phyloP scores from a whole-genome alignment of 1,140 invertebrate genomes.

The Linepithema humile region DNA sequence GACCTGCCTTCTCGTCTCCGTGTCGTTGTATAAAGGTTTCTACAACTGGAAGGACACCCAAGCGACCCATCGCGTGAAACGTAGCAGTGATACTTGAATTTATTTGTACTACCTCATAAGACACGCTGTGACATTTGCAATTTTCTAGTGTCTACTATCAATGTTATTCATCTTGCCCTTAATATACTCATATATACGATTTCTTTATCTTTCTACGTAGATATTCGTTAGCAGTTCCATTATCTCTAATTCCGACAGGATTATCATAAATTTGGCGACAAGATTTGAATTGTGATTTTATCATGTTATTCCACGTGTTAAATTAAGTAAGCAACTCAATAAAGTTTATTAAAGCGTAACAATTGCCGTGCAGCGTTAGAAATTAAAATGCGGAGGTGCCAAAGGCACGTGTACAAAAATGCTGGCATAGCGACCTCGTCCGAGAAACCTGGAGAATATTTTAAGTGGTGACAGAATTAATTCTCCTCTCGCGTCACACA shows the following conservation, averaged over 20 bases:
- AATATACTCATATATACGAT: not conserved
- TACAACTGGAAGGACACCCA: conserved; percentile 5
- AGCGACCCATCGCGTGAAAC: conserved; percentile 13
- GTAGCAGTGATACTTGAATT: conserved; percentile 5
- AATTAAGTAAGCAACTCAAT: too few relatives aligned
- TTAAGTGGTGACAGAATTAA: conserved; percentile 49
- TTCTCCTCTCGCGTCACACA: conserved; percentile 10
- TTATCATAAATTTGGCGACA: too few relatives aligned
- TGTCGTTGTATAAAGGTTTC: not conserved
- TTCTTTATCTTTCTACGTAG: too few relatives aligned
- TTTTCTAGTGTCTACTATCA: not conserved
- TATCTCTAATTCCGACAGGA: not conserved
- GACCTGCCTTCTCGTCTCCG: not conserved
- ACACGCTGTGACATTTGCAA: conserved; percentile 18
- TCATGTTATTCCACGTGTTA: too few relatives aligned
- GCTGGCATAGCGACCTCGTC: not conserved
- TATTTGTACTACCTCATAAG: conserved; percentile 29
- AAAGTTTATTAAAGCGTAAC: too few relatives aligned
- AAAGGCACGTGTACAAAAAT: conserved; percentile 20
- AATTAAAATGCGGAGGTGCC: not conserved
- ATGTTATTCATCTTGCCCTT: not conserved
- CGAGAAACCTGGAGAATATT: conserved; percentile 25
- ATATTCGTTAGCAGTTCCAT: too few relatives aligned
- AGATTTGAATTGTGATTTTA: too few relatives aligned
- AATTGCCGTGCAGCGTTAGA: not conserved